Percentiles rank a stretch among this genome's conserved stretches.
These are phyloP conservation scores for Calephelis perditalis DNA, from an alignment of 2,888 invertebrate genomes.

Conservation along the genomic window DNA sequence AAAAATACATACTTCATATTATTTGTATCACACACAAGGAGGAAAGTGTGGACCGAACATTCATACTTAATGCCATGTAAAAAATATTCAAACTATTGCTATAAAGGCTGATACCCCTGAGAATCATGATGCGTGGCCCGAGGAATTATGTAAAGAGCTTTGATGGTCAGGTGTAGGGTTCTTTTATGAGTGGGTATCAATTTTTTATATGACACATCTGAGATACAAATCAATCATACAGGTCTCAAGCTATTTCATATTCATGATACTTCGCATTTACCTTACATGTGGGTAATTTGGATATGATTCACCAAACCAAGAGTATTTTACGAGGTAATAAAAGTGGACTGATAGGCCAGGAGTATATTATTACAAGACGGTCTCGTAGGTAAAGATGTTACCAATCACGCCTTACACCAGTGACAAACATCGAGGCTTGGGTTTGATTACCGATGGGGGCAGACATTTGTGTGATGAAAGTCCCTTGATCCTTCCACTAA, in stretches of 20 bases:
- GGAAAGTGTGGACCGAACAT: neutral
- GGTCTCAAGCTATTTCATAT: slow-evolving; percentile 38
- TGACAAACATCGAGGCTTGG: too few species aligned
- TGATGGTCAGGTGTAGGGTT: slow-evolving; percentile 49
- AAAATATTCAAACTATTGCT: slow-evolving; percentile 18
- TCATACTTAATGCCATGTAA: slow-evolving; percentile 6
- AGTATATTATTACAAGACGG: too few species aligned
- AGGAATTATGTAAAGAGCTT: slow-evolving; percentile 65
- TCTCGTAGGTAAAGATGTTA: too few species aligned
- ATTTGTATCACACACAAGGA: too few species aligned
- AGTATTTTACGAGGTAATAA: slow-evolving; percentile 2
- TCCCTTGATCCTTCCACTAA: too few species aligned
- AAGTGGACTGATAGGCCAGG: too few species aligned
- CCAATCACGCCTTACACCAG: too few species aligned
- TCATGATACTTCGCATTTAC: slow-evolving; percentile 30
- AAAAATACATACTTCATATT: too few species aligned
- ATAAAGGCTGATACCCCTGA: slow-evolving; percentile 35
- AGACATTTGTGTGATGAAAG: too few species aligned
- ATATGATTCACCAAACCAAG: slow-evolving; percentile 24
- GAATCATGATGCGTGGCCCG: slow-evolving; percentile 60
- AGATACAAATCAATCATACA: slow-evolving; percentile 55
- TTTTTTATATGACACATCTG: slow-evolving; percentile 51
- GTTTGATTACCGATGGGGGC: too few species aligned
- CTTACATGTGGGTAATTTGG: slow-evolving; percentile 16
- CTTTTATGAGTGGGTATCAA: slow-evolving; percentile 49